Percentiles rank a stretch among this genome's conserved stretches.
Evolutionary conservation across 2,888 invertebrate species (phyloP).

Genomic region (Petrophora chlorosata): DNA sequence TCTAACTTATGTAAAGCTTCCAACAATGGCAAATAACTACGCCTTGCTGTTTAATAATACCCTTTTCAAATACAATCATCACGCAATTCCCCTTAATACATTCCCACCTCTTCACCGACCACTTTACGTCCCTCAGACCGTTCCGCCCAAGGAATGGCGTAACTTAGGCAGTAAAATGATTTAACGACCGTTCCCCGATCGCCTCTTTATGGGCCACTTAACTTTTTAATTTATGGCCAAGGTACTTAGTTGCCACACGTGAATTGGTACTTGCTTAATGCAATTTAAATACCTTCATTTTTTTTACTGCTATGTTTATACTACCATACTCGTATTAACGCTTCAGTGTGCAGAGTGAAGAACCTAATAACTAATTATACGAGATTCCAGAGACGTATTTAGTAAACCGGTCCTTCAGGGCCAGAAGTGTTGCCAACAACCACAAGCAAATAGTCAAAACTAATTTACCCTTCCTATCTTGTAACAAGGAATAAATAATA

Average conservation of each 20-base stretch:
- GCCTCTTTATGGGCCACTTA: slow-evolving; percentile 58
- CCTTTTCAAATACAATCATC: slow-evolving; percentile 1
- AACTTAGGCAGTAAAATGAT: slow-evolving; percentile 64
- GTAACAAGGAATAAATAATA: too few relatives aligned
- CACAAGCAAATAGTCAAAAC: too few relatives aligned
- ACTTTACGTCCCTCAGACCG: slow-evolving; percentile 23
- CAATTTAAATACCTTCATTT: neutral
- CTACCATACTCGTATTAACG: neutral
- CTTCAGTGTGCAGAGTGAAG: too few relatives aligned
- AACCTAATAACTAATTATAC: too few relatives aligned
- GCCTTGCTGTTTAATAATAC: too few relatives aligned
- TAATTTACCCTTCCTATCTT: too few relatives aligned
- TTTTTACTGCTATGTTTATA: neutral
- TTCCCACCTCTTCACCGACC: slow-evolving; percentile 20
- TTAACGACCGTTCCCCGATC: slow-evolving; percentile 53
- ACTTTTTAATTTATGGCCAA: slow-evolving; percentile 62
- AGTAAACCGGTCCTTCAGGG: too few relatives aligned
- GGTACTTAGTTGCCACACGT: slow-evolving; percentile 33
- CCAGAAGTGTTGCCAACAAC: too few relatives aligned
- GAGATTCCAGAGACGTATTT: too few relatives aligned
- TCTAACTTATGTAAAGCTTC: too few relatives aligned
- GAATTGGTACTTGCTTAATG: slow-evolving; percentile 19
- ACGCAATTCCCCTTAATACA: slow-evolving; percentile 7
- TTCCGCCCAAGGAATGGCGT: slow-evolving; percentile 49
- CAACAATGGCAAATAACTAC: too few relatives aligned